Evolutionary conservation across 1,140 invertebrate species (phyloP), one percentile per base, ranked within the genome.

Genomic region (Drosophila quadrilineata): DNA sequence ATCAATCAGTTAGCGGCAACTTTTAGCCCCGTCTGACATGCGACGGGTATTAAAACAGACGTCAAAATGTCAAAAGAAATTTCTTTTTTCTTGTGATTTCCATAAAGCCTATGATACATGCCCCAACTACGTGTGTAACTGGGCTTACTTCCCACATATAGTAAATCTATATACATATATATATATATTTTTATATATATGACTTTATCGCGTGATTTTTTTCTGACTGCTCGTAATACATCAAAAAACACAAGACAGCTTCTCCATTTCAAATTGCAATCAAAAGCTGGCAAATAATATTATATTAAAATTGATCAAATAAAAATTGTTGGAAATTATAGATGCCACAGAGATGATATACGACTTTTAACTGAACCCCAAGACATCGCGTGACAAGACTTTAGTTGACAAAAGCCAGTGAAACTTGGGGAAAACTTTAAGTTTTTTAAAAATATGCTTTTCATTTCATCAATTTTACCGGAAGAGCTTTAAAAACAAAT

Each of bases 251-350:
- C 49, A 49, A 31, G 57, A 28, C 63, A 36, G 65, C 53, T 49
- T 50, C 50, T 49, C 64, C 72, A 71, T 41, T 50, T 57, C 58
- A 19, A 63, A 73, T n/a, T 45, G 69, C 73, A 84, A 73, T 76
- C 56, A 84, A 76, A 62, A 43, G 29, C 36, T 43, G 58, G 41
- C 52, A 71, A 84, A 76, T 40, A 62, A 24, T 48, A 76, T 76
- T 70, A 76, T 16, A 70, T 40, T 48, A 33, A 70, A 79, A 82
- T 84, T 84, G 73, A 84, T 82, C 48, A 64, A 73, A 70, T 73
- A 53, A 65, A 65, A 84, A 73, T 60, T 33, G 43, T 29, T 38
- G 22, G 45, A 35, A 67, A 58, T 46, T 50, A 57, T 60, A 67
- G 60, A n/a, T n/a, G n/a, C n/a, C n/a, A n/a, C 59, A 62, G 58